Evolutionary conservation across 2,797 vertebrate species (phyloP).

Genomic region (Typhlichthys eigenmanni): DNA sequence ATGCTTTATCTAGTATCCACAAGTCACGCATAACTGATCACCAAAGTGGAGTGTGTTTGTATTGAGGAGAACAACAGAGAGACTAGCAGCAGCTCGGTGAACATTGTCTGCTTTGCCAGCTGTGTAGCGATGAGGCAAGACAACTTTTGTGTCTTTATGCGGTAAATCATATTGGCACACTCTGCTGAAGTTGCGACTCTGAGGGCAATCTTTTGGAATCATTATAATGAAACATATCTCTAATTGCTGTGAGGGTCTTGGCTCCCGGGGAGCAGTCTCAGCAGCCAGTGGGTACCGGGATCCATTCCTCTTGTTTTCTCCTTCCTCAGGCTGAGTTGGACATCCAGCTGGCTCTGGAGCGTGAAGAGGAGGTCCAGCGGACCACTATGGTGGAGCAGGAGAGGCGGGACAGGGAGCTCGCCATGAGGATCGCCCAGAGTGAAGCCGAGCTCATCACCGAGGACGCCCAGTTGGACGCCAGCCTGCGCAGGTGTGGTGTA

Average conservation of each 20-base stretch:
- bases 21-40: too few relatives aligned
- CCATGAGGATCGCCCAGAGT: slow-evolving; percentile 95
- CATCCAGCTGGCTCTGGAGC: slow-evolving; percentile 84
- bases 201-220: slow-evolving; percentile 16
- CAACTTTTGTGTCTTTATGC: too few relatives aligned
- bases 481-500: slow-evolving; percentile 86
- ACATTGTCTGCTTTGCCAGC: too few relatives aligned
- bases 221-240: slow-evolving; percentile 33
- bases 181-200: too few relatives aligned
- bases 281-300: slow-evolving; percentile 14
- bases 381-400: slow-evolving; percentile 90
- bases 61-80: too few relatives aligned
- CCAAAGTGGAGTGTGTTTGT: too few relatives aligned
- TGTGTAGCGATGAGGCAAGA: too few relatives aligned
- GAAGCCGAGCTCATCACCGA: slow-evolving; percentile 95
- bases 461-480: slow-evolving; percentile 83
- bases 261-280: slow-evolving; percentile 11
- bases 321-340: slow-evolving; percentile 88
- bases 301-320: slow-evolving; percentile 1
- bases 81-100: too few relatives aligned
- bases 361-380: slow-evolving; percentile 87
- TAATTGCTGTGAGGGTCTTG: slow-evolving; percentile 37
- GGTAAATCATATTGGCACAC: too few relatives aligned
- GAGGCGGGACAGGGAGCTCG: slow-evolving; percentile 90
- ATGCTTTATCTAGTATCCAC: too few relatives aligned